A percentile compares a stretch with the other conserved stretches of the same genome.
Conservation (phyloP, 2,113 vertebrate genomes). For the Salvator merianae region DNA sequence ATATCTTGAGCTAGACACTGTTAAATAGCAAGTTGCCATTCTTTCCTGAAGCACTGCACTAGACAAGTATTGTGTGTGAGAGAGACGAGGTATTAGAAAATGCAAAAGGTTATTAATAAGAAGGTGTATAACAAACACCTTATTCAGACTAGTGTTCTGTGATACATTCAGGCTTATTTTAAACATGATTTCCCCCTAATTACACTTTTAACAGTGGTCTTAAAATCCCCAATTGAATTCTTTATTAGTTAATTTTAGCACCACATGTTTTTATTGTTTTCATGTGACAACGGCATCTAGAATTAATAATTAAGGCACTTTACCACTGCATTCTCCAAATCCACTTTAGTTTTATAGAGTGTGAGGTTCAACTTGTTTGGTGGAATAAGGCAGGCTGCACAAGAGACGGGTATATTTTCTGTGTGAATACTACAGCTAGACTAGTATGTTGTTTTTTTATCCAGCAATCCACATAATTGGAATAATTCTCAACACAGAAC, state of each 20-base stretch:
- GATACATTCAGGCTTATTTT: slow-evolving; percentile 21
- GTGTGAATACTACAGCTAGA: slow-evolving; percentile 39
- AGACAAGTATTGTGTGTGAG: not conserved
- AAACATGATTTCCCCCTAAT: not conserved
- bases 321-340: slow-evolving; percentile 21
- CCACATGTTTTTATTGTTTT: slow-evolving; percentile 19
- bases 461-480: not conserved
- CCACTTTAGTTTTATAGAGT: slow-evolving; percentile 47
- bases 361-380: not conserved
- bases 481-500: not conserved
- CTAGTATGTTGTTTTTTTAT: not conserved
- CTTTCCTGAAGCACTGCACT: not conserved
- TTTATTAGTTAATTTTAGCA: slow-evolving; percentile 20
- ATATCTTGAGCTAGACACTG: slow-evolving; percentile 16
- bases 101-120: slow-evolving; percentile 11
- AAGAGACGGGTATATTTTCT: accelerated
- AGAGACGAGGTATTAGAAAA: slow-evolving; percentile 1
- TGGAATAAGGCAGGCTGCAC: not conserved
- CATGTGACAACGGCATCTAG: slow-evolving; percentile 21
- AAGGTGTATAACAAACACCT: not conserved
- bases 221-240: slow-evolving; percentile 30
- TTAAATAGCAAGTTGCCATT: slow-evolving; percentile 17
- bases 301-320: slow-evolving; percentile 9
- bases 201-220: slow-evolving; percentile 29
- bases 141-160: slow-evolving; percentile 24